These are phyloP conservation scores for Pimephales promelas DNA, from an alignment of 2,113 vertebrate genomes.

Conservation along the genomic window DNA sequence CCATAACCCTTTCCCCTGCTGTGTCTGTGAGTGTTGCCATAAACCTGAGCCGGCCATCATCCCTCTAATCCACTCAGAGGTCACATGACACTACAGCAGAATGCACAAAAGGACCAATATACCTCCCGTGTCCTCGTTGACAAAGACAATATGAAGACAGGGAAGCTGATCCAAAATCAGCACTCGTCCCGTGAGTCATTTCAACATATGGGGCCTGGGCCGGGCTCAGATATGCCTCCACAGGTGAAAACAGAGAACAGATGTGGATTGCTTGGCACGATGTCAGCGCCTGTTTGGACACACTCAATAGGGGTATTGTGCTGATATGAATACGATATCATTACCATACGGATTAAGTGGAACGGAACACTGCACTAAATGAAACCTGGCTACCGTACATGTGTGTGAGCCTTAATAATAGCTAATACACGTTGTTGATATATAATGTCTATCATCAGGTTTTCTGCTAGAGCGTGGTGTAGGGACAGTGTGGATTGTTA, in stretches of 20 bases:
- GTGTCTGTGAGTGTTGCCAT: constrained; percentile 11
- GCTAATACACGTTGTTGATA: constrained; percentile 55
- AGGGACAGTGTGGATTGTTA: constrained; percentile 51
- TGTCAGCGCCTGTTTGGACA: constrained; percentile 53
- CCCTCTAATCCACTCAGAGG: constrained; percentile 26
- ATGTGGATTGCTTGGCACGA: constrained; percentile 57
- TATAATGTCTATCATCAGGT: constrained; percentile 45
- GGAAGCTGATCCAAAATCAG: constrained; percentile 15
- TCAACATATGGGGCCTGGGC: constrained; percentile 7
- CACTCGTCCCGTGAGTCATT: constrained; percentile 16
- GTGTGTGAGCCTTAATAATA: constrained; percentile 57
- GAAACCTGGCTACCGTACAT: constrained; percentile 54
- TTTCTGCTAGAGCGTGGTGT: constrained; percentile 24
- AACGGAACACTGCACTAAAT: constrained; percentile 55
- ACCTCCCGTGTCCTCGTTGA: background rate
- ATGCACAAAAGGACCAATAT: constrained; percentile 2
- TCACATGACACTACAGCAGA: constrained; percentile 31
- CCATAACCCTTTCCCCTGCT: background rate
- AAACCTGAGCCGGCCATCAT: constrained; percentile 33
- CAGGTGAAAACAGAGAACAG: constrained; percentile 61
- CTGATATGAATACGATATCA: constrained; percentile 56
- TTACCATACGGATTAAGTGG: constrained; percentile 57
- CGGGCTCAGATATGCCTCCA: constrained; percentile 39
- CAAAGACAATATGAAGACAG: constrained; percentile 10
- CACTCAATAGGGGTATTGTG: constrained; percentile 60